Conservation (phyloP, 1,140 invertebrate species). For the Myzus persicae region DNA sequence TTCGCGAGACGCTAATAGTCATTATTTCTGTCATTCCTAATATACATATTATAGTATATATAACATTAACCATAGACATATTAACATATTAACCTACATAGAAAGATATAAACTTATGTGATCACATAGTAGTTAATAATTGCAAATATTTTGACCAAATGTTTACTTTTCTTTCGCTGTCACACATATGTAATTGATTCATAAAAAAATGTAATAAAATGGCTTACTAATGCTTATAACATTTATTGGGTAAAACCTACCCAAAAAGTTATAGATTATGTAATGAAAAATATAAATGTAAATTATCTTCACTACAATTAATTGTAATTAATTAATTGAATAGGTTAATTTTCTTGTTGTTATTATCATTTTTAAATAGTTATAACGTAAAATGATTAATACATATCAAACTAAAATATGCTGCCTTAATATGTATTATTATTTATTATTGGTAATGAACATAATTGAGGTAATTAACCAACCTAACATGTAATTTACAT, state of each 20-base stretch:
- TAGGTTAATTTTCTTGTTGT: not conserved
- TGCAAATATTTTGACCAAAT: not conserved
- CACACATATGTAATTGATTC: not conserved
- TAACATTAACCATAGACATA: not conserved
- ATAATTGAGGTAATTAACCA: not conserved
- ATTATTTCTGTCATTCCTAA: not conserved
- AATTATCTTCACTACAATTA: not conserved
- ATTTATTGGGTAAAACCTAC: not conserved
- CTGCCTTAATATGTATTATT: not conserved
- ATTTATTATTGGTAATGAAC: not conserved
- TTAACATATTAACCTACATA: not conserved
- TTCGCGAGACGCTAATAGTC: not conserved
- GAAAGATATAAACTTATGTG: not conserved
- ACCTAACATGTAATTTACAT: not conserved
- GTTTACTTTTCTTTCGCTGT: not conserved
- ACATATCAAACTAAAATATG: too few species aligned
- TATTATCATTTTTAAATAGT: not conserved
- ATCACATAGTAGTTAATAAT: not conserved
- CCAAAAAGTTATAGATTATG: not conserved
- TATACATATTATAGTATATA: not conserved
- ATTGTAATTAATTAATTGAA: not conserved
- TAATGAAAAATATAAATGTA: not conserved
- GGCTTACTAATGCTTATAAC: not conserved
- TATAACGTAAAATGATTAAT: not conserved
- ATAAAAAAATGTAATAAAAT: not conserved